Percentiles rank a stretch among this genome's conserved stretches.
Evolutionary conservation across 2,113 vertebrate genomes (phyloP).

Genomic region (Phalacrocorax pelagicus): DNA sequence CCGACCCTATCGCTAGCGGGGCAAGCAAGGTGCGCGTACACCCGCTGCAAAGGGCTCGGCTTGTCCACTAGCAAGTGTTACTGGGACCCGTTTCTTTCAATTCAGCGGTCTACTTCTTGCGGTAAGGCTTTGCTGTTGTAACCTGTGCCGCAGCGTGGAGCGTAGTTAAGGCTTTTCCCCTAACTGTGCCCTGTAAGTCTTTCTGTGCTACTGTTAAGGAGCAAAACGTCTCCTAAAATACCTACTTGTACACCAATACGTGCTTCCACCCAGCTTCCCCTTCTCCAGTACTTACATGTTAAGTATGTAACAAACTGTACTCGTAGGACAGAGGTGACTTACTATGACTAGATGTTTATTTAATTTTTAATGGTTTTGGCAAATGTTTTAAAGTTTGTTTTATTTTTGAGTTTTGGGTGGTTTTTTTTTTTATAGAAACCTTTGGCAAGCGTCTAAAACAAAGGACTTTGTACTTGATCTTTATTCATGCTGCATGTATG

Average conservation of each 20-base stretch:
- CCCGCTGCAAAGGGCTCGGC: too few species aligned
- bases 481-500: not conserved
- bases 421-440: not conserved
- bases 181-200: not conserved
- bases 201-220: not conserved
- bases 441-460: not conserved
- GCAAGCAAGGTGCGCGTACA: rapidly evolving
- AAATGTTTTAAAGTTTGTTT: not conserved
- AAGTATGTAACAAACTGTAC: not conserved
- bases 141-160: rapidly evolving
- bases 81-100: not conserved
- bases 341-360: not conserved
- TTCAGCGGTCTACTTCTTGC: rapidly evolving
- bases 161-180: not conserved
- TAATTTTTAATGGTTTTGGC: not conserved
- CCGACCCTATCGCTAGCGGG: rapidly evolving
- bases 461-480: not conserved
- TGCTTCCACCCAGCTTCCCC: not conserved
- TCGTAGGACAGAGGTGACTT: not conserved
- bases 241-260: rapidly evolving
- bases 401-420: not conserved
- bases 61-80: too few species aligned
- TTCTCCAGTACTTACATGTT: too few species aligned
- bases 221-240: not conserved
- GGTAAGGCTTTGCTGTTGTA: not conserved